phyloP scores from a whole-genome alignment of 2,888 invertebrate genomes.

The Eutolmus rufibarbis region DNA sequence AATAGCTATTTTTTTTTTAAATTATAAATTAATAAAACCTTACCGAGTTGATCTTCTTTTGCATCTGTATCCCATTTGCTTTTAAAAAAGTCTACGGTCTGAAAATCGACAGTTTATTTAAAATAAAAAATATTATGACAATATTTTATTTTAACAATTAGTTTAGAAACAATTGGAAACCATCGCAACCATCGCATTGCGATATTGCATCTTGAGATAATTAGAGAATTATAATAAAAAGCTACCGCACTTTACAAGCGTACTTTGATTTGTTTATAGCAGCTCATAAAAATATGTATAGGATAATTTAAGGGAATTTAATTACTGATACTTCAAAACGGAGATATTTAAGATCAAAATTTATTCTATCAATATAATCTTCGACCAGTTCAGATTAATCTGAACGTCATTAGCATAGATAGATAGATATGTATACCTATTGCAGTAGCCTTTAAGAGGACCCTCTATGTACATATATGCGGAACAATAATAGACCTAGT shows the following conservation, averaged over 20 bases:
- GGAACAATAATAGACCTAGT: too few relatives aligned
- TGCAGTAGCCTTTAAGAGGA: too few relatives aligned
- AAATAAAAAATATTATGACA: not conserved
- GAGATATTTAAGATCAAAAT: not conserved
- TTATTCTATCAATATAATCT: not conserved
- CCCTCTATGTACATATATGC: too few relatives aligned
- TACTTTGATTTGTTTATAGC: too few relatives aligned
- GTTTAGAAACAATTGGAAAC: not conserved
- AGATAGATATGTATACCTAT: too few relatives aligned
- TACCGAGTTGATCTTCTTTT: conserved; percentile 82
- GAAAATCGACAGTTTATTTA: conserved; percentile 49
- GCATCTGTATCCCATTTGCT: conserved; percentile 90
- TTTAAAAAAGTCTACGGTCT: conserved; percentile 63
- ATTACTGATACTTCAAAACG: not conserved
- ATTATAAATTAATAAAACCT: conserved; percentile 58
- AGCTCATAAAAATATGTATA: not conserved
- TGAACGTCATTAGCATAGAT: too few relatives aligned
- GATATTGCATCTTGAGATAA: too few relatives aligned
- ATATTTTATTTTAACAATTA: not conserved
- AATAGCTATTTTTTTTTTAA: not conserved
- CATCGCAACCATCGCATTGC: too few relatives aligned
- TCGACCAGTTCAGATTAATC: too few relatives aligned
- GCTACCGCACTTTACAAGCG: too few relatives aligned
- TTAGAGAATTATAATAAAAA: too few relatives aligned
- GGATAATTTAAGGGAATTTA: not conserved